Conservation (phyloP, 2,888 invertebrate species). For the Amphimallon solstitiale region DNA sequence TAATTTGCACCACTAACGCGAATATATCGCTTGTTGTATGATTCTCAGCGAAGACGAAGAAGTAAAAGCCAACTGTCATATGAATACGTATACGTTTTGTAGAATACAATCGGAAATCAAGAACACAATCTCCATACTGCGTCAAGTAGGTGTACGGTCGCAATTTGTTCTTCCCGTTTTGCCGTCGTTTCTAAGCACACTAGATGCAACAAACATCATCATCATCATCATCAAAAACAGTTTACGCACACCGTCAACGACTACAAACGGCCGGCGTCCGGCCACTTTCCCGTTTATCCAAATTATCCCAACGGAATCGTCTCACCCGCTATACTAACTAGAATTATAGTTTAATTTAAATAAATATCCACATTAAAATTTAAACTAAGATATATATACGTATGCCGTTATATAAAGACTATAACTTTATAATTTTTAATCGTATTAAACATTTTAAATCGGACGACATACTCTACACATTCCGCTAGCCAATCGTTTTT, state of each 20-base stretch:
- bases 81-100: no score
- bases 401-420: no score
- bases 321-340: no score
- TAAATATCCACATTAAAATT: neutral
- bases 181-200: constrained; percentile 6
- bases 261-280: constrained; percentile 2
- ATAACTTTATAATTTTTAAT: neutral
- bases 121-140: neutral
- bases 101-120: neutral
- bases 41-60: no score
- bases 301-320: neutral
- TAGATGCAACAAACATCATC: neutral
- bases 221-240: neutral
- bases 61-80: no score
- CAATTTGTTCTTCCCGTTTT: constrained; percentile 29
- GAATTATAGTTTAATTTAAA: constrained; percentile 21
- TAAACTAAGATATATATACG: no score
- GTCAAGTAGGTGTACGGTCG: constrained; percentile 23
- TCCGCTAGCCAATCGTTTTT: neutral
- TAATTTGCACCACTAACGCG: no score
- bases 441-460: neutral
- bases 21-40: no score
- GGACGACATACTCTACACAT: no score
- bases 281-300: constrained; percentile 28
- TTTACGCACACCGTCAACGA: neutral